These are phyloP conservation scores for Trachemys scripta DNA, from an alignment of 2,113 vertebrate genomes.

Conservation along the genomic window DNA sequence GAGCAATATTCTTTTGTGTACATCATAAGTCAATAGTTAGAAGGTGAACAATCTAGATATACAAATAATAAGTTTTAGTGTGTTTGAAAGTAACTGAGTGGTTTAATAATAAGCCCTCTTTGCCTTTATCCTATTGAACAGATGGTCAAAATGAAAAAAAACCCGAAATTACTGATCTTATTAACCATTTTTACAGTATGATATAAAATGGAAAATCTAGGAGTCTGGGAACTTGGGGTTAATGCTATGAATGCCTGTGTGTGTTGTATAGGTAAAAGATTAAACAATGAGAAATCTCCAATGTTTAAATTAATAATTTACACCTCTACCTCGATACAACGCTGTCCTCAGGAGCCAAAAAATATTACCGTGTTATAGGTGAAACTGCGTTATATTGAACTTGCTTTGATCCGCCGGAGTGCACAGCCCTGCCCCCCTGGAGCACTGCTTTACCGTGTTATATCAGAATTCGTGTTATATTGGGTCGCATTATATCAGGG, in stretches of 20 bases:
- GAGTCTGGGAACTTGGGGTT: not conserved
- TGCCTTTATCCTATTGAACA: not conserved
- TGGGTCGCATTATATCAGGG: no score
- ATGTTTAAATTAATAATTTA: not conserved
- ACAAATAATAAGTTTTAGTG: not conserved
- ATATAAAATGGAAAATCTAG: not conserved
- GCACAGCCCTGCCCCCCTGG: no score
- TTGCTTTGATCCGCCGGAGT: no score
- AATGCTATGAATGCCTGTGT: not conserved
- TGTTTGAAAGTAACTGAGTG: not conserved
- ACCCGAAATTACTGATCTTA: not conserved
- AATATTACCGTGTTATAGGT: no score
- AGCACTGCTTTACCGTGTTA: no score
- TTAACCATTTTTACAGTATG: not conserved
- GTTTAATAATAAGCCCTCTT: not conserved
- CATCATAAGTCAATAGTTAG: not conserved
- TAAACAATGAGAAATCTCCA: accelerated
- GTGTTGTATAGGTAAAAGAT: not conserved
- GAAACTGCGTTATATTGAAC: no score
- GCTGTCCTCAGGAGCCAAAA: no score
- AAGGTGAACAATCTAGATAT: not conserved
- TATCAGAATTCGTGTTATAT: no score
- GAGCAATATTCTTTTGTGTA: not conserved
- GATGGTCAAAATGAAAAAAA: not conserved
- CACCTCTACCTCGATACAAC: no score